Conservation (phyloP, 2,797 vertebrate genomes). For the Limnodromus scolopaceus region DNA sequence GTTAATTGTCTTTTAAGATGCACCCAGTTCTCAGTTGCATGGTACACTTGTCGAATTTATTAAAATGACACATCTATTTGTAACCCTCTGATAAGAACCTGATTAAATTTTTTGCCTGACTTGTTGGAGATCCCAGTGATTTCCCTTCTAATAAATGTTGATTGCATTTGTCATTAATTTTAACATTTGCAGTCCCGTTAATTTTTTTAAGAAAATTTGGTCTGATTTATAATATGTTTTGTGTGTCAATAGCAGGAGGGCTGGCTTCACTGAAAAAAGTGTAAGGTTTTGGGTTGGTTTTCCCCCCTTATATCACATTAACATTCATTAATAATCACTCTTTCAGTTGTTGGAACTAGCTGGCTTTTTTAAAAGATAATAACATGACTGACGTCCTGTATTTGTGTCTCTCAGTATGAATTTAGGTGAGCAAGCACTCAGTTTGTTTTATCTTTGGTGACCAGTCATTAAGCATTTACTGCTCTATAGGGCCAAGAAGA, state of each 20-base stretch:
- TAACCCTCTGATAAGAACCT: slow-evolving; percentile 13
- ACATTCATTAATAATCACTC: background rate
- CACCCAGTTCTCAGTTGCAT: background rate
- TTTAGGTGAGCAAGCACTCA: background rate
- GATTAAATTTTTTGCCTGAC: slow-evolving; percentile 35
- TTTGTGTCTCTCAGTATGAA: background rate
- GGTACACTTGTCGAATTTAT: background rate
- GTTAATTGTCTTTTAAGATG: background rate
- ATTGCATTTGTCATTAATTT: background rate
- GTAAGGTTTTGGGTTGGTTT: background rate
- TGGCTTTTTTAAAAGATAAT: background rate
- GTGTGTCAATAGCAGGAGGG: background rate
- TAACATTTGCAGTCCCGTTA: background rate
- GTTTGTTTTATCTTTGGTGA: background rate
- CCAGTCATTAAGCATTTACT: background rate
- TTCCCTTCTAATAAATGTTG: background rate
- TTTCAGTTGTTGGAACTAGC: background rate
- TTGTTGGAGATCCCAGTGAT: background rate
- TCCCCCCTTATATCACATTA: background rate
- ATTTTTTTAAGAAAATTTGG: background rate
- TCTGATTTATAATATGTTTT: background rate
- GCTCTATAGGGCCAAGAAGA: background rate
- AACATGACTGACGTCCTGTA: background rate
- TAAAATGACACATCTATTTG: slow-evolving; percentile 17
- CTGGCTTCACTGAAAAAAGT: background rate